phyloP scores from a whole-genome alignment of 2,797 vertebrate genomes.

The Neopelma chrysocephalum region DNA sequence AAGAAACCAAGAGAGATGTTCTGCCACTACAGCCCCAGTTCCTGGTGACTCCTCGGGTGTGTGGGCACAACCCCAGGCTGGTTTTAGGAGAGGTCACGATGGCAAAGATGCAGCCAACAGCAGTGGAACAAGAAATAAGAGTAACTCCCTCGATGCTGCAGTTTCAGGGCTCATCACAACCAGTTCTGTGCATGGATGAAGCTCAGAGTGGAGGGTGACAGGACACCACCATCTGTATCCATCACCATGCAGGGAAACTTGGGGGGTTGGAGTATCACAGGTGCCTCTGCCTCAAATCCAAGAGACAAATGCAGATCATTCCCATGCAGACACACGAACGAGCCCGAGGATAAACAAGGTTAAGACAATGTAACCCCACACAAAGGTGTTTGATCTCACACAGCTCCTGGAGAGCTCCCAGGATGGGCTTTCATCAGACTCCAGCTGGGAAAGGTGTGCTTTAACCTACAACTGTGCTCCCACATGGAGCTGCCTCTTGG shows the following conservation, averaged over 20 bases:
- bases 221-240: neutral
- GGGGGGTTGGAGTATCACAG: neutral
- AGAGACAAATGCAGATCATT: neutral
- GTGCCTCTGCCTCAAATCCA: neutral
- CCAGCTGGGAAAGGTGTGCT: neutral
- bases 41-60: neutral
- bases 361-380: neutral
- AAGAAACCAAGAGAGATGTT: neutral
- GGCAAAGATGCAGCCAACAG: neutral
- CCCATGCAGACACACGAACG: neutral
- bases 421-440: neutral
- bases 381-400: neutral
- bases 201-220: neutral
- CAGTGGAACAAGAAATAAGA: neutral
- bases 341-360: neutral
- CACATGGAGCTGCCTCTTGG: neutral
- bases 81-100: neutral
- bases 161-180: neutral
- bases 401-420: neutral
- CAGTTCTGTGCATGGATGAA: neutral
- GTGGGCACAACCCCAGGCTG: neutral
- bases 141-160: neutral
- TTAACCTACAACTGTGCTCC: neutral
- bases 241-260: neutral
- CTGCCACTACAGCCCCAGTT: neutral